Percentiles rank a stretch among this genome's conserved stretches.
These are phyloP conservation scores for Halcyon malimbica DNA, from an alignment of 2,113 vertebrate species.

Conservation along the genomic window DNA sequence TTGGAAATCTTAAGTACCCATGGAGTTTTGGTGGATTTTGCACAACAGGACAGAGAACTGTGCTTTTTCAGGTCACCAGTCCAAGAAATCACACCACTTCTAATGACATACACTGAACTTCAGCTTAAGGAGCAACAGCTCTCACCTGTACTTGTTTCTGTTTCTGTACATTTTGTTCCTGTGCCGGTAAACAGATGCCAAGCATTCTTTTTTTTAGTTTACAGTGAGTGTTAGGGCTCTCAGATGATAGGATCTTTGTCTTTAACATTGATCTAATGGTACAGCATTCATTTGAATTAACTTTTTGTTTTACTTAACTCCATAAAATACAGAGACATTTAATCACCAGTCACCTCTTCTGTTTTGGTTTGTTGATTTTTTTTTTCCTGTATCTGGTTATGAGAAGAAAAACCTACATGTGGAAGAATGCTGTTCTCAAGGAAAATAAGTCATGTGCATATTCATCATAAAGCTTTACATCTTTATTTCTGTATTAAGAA, in stretches of 20 bases:
- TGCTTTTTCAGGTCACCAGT: neutral
- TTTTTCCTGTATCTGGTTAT: neutral
- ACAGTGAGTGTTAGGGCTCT: neutral
- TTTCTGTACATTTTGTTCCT: neutral
- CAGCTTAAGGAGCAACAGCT: neutral
- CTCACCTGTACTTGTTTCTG: neutral
- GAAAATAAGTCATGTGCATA: neutral
- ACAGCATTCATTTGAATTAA: neutral
- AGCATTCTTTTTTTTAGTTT: neutral
- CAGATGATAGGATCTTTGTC: neutral
- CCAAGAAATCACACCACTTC: neutral
- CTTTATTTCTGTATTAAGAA: neutral
- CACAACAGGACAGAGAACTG: neutral
- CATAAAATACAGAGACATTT: neutral
- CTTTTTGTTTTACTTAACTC: neutral
- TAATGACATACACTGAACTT: neutral
- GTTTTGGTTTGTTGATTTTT: neutral
- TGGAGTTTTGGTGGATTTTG: neutral
- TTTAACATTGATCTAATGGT: neutral
- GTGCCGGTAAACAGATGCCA: neutral
- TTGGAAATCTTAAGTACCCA: neutral
- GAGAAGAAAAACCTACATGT: neutral
- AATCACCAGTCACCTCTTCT: neutral
- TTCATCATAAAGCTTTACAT: neutral
- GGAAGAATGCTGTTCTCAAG: neutral